Conservation (phyloP, 2,113 vertebrate genomes). For the Rhineura floridana region DNA sequence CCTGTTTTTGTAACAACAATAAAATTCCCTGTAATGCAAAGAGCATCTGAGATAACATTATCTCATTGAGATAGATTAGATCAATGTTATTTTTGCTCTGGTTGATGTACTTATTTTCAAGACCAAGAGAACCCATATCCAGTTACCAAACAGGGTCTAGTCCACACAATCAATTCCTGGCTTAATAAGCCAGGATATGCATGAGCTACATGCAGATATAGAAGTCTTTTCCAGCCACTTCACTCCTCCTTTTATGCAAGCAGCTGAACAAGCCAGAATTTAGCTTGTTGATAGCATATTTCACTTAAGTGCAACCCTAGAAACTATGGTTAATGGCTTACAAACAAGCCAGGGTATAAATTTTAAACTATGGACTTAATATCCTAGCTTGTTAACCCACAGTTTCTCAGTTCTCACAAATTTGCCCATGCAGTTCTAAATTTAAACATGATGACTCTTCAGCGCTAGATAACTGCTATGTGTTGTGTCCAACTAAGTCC, state of each 20-base stretch:
- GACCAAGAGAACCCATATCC: conserved; percentile 60
- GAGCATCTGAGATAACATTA: background rate
- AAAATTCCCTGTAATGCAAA: conserved; percentile 17
- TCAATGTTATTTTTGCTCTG: conserved; percentile 56
- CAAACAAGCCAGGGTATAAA: background rate
- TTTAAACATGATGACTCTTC: conserved; percentile 52
- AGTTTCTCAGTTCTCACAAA: too few species aligned
- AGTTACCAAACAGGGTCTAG: conserved; percentile 53
- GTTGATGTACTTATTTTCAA: conserved; percentile 54
- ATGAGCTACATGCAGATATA: background rate
- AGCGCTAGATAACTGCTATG: conserved; percentile 6
- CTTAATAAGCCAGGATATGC: background rate
- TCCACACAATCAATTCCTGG: background rate
- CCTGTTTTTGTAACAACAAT: conserved; percentile 2
- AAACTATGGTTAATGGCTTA: background rate
- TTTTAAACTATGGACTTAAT: background rate
- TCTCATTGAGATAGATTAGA: conserved; percentile 49
- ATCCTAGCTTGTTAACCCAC: background rate
- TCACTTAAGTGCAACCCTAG: background rate
- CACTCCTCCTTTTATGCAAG: background rate
- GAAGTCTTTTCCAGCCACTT: too few species aligned
- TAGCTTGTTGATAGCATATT: background rate
- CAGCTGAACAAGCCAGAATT: background rate
- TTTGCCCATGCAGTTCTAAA: background rate
- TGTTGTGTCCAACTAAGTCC: too few species aligned